phyloP scores from a whole-genome alignment of 2,797 vertebrate genomes.

The Helicolenus hilgendorfi region DNA sequence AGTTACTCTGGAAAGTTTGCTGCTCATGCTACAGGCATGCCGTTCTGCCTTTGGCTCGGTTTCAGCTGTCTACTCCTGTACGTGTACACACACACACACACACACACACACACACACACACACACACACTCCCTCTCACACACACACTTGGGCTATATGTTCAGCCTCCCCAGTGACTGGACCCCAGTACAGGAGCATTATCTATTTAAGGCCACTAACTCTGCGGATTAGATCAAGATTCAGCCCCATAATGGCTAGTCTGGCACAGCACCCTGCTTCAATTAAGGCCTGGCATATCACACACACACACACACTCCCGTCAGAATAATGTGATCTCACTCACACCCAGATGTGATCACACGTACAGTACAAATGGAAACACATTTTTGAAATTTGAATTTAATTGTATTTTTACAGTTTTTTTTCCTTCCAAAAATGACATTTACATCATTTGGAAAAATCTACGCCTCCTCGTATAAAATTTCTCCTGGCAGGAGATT shows the following conservation, averaged over 20 bases:
- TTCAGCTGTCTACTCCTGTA: conserved; percentile 80
- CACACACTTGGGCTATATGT: conserved; percentile 57
- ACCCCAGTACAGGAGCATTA: conserved; percentile 72
- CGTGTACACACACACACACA: conserved; percentile 46
- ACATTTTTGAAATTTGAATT: not conserved
- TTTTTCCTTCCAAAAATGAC: conserved; percentile 28
- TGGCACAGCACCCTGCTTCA: conserved; percentile 78
- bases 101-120: conserved; percentile 16
- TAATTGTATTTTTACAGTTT: conserved; percentile 39
- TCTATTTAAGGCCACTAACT: conserved; percentile 84
- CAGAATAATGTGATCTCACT: conserved; percentile 61
- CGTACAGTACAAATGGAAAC: not conserved
- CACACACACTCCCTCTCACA: conserved; percentile 2
- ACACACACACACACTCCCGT: conserved; percentile 46
- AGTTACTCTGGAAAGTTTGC: conserved; percentile 80
- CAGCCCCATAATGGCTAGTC: conserved; percentile 77
- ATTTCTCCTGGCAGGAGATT: conserved; percentile 15
- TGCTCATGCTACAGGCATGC: conserved; percentile 79
- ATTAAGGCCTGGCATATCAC: conserved; percentile 49
- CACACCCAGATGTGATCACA: conserved; percentile 46
- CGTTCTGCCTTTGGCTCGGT: conserved; percentile 64
- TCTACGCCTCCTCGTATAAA: not conserved
- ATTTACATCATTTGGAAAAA: conserved; percentile 66
- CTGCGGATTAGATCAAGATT: conserved; percentile 79
- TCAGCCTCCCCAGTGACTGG: conserved; percentile 54